Evolutionary conservation across 2,888 invertebrate genomes (phyloP).

Genomic region (Lordiphosa fenestrarum): DNA sequence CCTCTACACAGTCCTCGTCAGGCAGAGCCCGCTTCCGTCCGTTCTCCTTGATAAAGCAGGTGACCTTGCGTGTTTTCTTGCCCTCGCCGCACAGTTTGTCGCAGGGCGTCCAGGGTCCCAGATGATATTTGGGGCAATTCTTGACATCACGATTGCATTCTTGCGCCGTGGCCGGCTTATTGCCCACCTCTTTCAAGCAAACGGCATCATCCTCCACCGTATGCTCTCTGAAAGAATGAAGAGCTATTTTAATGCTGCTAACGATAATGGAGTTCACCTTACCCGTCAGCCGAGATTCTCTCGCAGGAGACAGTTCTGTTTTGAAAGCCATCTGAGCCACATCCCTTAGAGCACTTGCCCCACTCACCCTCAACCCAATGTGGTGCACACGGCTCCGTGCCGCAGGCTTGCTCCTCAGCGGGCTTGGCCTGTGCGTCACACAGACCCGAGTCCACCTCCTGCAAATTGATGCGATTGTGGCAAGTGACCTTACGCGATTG

Average conservation of each 20-base stretch:
- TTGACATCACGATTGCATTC: slow-evolving; percentile 87
- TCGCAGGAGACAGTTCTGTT: slow-evolving; percentile 89
- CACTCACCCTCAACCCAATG: slow-evolving; percentile 90
- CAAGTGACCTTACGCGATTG: slow-evolving; percentile 91
- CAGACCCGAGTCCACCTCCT: slow-evolving; percentile 86
- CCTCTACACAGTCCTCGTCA: slow-evolving; percentile 85
- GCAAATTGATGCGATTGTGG: slow-evolving; percentile 86
- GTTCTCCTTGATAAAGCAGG: slow-evolving; percentile 86
- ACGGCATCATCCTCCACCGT: slow-evolving; percentile 88
- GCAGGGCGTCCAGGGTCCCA: slow-evolving; percentile 96
- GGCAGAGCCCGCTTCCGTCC: slow-evolving; percentile 85
- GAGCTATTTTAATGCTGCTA: not conserved
- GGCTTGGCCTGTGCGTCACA: slow-evolving; percentile 91
- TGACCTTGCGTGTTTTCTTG: slow-evolving; percentile 88
- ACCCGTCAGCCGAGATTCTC: slow-evolving; percentile 88
- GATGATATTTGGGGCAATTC: slow-evolving; percentile 92
- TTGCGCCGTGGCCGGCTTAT: slow-evolving; percentile 86
- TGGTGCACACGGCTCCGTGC: slow-evolving; percentile 88
- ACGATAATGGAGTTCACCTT: slow-evolving; percentile 30
- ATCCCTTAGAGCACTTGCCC: slow-evolving; percentile 90
- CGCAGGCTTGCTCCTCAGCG: slow-evolving; percentile 86
- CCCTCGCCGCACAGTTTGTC: slow-evolving; percentile 95
- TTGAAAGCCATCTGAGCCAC: slow-evolving; percentile 88
- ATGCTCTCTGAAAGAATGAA: slow-evolving; percentile 80
- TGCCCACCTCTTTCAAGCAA: slow-evolving; percentile 85